Percentiles rank a stretch among this genome's conserved stretches.
Conservation (phyloP, 2,113 vertebrate species). For the Chaetops frenatus region DNA sequence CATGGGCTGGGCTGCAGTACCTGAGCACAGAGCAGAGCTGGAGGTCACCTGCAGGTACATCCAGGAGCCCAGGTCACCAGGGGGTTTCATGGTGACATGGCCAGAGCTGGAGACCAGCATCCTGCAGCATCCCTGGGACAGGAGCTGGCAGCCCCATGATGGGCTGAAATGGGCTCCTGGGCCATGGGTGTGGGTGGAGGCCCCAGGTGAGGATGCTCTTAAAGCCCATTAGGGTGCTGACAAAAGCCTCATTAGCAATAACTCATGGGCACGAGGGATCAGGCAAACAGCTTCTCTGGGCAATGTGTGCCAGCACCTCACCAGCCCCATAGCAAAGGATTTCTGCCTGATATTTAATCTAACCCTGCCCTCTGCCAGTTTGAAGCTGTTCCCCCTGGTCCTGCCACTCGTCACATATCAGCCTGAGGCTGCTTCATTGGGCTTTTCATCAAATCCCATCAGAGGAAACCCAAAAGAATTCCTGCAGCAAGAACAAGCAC, state of each 20-base stretch:
- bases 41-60: not conserved
- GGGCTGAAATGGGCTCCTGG: not conserved
- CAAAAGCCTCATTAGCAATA: not conserved
- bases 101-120: not conserved
- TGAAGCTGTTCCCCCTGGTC: not conserved
- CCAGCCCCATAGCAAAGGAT: not conserved
- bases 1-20: not conserved
- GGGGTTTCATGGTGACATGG: fast-evolving
- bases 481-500: not conserved
- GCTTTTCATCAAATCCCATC: not conserved
- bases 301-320: not conserved
- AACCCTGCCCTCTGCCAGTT: not conserved
- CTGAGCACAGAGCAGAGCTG: not conserved
- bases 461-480: not conserved
- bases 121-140: not conserved
- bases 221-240: not conserved
- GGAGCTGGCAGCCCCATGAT: fast-evolving
- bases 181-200: not conserved
- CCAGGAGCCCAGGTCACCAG: not conserved
- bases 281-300: not conserved
- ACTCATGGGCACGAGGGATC: fast-evolving
- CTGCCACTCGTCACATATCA: not conserved
- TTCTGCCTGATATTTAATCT: not conserved
- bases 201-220: not conserved
- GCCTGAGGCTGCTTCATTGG: not conserved